phyloP scores from a whole-genome alignment of 2,888 invertebrate genomes.

The Eurois occulta region DNA sequence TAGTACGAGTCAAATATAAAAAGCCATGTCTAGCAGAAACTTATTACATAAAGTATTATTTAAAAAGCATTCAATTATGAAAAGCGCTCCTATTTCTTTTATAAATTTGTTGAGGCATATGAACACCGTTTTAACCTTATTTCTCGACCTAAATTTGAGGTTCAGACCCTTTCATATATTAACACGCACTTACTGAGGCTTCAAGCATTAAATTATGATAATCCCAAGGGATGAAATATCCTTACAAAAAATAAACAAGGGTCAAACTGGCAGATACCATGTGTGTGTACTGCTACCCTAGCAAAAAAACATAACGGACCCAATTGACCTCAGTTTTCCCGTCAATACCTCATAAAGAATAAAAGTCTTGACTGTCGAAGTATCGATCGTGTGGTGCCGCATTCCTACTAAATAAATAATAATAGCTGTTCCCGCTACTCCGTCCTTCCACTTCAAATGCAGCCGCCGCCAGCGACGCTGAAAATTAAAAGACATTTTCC shows the following conservation, averaged over 20 bases:
- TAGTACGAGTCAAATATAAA: background rate
- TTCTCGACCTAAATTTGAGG: conserved; percentile 16
- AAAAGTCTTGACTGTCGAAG: conserved; percentile 18
- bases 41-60: background rate
- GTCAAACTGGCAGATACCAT: background rate
- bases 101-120: background rate
- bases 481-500: conserved; percentile 61
- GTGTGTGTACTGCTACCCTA: background rate
- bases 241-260: conserved; percentile 19
- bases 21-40: background rate
- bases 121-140: background rate
- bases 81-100: background rate
- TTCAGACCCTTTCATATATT: conserved; percentile 22
- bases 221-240: conserved; percentile 8
- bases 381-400: conserved; percentile 59
- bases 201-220: conserved; percentile 23
- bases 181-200: conserved; percentile 20
- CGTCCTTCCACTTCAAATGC: conserved; percentile 45
- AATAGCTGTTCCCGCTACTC: conserved; percentile 30
- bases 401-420: conserved; percentile 58
- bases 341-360: conserved; percentile 32
- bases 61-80: background rate
- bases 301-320: background rate
- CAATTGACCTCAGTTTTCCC: background rate
- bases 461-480: conserved; percentile 49